Evolutionary conservation across 2,797 vertebrate genomes (phyloP).

Genomic region (Tragelaphus oryx): DNA sequence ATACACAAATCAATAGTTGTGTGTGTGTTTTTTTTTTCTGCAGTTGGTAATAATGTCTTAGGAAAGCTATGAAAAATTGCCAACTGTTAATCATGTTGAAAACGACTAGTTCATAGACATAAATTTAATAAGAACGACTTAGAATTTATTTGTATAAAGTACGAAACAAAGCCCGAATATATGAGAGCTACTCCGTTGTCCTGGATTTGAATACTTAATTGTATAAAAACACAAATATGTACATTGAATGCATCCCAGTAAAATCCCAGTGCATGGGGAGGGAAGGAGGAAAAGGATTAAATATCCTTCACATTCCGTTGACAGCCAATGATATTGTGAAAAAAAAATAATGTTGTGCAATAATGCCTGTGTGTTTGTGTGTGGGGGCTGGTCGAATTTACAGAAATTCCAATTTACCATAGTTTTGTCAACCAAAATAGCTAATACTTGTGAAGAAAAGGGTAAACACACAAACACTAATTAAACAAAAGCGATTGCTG

Average conservation of each 20-base stretch:
- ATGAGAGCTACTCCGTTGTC: neutral
- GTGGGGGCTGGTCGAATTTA: neutral
- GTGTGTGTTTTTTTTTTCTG: neutral
- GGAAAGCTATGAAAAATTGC: neutral
- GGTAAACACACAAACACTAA: neutral
- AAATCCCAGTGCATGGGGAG: neutral
- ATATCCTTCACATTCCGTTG: neutral
- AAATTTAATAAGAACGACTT: neutral
- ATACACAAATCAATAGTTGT: neutral
- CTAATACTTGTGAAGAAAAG: neutral
- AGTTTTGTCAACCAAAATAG: neutral
- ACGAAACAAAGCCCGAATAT: neutral
- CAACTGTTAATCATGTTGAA: neutral
- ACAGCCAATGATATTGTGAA: neutral
- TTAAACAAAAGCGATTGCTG: neutral
- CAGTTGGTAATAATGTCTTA: neutral
- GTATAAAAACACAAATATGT: neutral
- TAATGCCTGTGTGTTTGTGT: neutral
- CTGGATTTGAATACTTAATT: neutral
- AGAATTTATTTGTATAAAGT: neutral
- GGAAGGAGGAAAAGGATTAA: neutral
- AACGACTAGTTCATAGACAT: neutral
- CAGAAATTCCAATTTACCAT: neutral
- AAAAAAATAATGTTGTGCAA: neutral
- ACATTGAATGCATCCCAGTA: neutral